These are phyloP conservation scores for Portevinia maculata DNA, from an alignment of 2,888 invertebrate genomes.

Conservation along the genomic window DNA sequence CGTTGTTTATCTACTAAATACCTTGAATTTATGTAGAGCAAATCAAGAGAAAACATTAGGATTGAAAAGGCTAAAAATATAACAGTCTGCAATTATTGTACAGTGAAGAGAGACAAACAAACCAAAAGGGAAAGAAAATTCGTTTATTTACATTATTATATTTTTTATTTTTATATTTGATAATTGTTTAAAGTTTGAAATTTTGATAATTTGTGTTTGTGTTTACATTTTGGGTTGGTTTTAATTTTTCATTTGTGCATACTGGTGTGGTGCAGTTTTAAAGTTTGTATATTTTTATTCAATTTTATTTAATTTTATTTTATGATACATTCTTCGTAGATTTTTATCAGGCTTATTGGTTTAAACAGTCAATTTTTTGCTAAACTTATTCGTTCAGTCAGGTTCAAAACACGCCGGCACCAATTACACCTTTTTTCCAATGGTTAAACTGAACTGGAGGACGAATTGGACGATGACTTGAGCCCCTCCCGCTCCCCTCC, in stretches of 20 bases:
- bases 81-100: constrained; percentile 82
- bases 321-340: not conserved
- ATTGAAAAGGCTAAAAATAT: constrained; percentile 84
- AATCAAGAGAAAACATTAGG: constrained; percentile 84
- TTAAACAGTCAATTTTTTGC: too few species aligned
- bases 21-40: constrained; percentile 84
- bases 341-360: too few species aligned
- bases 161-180: constrained; percentile 10
- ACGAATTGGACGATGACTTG: too few species aligned
- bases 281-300: not conserved
- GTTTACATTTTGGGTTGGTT: constrained; percentile 29
- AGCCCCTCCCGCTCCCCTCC: too few species aligned
- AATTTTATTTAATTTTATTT: not conserved
- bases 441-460: too few species aligned
- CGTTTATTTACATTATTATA: constrained; percentile 52
- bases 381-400: too few species aligned
- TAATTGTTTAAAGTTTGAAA: constrained; percentile 10
- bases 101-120: constrained; percentile 72
- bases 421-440: too few species aligned
- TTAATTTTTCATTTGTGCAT: constrained; percentile 1
- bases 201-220: constrained; percentile 28
- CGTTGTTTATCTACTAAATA: constrained; percentile 77
- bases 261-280: constrained; percentile 39
- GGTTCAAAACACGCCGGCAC: too few species aligned
- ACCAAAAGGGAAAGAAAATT: constrained; percentile 57